Conservation (phyloP, 2,113 vertebrate species). For the Fregetta grallaria region DNA sequence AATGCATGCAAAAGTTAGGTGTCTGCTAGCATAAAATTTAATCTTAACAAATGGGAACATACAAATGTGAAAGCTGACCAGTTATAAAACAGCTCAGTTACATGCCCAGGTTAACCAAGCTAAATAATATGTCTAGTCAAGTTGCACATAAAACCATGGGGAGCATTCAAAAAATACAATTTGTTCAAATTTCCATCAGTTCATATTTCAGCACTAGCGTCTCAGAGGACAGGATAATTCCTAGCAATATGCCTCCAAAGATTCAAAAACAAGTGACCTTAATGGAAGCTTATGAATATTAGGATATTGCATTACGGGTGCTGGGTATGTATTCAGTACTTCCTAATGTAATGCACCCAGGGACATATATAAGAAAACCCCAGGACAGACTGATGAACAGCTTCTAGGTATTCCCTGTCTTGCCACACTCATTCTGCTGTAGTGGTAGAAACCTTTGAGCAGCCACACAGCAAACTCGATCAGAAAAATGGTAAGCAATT, state of each 20-base stretch:
- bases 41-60: background rate
- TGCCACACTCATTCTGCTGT: background rate
- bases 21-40: background rate
- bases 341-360: background rate
- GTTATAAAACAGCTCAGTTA: background rate
- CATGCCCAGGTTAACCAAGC: background rate
- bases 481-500: background rate
- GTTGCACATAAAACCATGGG: background rate
- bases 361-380: background rate
- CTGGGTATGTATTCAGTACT: background rate
- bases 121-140: background rate
- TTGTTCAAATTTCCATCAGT: background rate
- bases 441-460: background rate
- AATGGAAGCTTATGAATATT: background rate
- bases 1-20: background rate
- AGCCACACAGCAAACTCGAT: background rate
- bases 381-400: background rate
- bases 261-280: background rate
- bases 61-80: background rate
- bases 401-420: background rate
- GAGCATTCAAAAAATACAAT: background rate
- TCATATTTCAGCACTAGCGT: background rate
- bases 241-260: background rate
- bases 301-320: background rate
- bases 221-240: background rate